Conservation (phyloP, 2,888 invertebrate genomes). For the Acrobeloides nanus region DNA sequence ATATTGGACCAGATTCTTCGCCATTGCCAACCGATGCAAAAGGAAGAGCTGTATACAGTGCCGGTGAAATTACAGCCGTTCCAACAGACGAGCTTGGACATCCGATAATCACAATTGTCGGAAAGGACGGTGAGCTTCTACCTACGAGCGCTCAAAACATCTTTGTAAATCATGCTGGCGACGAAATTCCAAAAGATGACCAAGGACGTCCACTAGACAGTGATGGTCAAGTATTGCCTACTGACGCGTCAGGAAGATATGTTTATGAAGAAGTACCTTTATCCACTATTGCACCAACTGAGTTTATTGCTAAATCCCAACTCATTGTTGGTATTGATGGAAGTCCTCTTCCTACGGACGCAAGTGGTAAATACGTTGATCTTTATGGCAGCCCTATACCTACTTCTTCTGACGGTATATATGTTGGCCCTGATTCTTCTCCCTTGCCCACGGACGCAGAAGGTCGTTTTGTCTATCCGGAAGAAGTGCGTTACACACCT, state of each 20-base stretch:
- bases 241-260: neutral
- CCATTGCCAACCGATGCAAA: slow-evolving; percentile 22
- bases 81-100: slow-evolving; percentile 21
- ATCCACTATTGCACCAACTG: neutral
- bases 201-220: slow-evolving; percentile 17
- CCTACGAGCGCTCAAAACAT: slow-evolving; percentile 18
- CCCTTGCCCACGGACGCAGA: slow-evolving; percentile 11
- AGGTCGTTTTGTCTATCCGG: slow-evolving; percentile 1
- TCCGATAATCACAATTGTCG: slow-evolving; percentile 15
- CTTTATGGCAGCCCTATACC: slow-evolving; percentile 19
- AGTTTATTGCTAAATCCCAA: neutral
- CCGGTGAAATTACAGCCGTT: slow-evolving; percentile 15
- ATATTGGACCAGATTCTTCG: slow-evolving; percentile 8
- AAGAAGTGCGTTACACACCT: slow-evolving; percentile 1
- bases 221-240: neutral
- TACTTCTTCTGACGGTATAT: slow-evolving; percentile 27
- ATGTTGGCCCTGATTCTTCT: slow-evolving; percentile 17
- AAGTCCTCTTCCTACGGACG: slow-evolving; percentile 24
- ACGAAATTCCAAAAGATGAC: slow-evolving; percentile 18
- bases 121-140: slow-evolving; percentile 18
- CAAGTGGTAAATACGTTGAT: slow-evolving; percentile 18
- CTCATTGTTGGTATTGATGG: slow-evolving; percentile 24
- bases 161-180: slow-evolving; percentile 15
- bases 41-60: slow-evolving; percentile 19
- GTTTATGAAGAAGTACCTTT: neutral